These are phyloP conservation scores for Pampusana beccarii DNA, from an alignment of 2,113 vertebrate genomes.

Conservation along the genomic window DNA sequence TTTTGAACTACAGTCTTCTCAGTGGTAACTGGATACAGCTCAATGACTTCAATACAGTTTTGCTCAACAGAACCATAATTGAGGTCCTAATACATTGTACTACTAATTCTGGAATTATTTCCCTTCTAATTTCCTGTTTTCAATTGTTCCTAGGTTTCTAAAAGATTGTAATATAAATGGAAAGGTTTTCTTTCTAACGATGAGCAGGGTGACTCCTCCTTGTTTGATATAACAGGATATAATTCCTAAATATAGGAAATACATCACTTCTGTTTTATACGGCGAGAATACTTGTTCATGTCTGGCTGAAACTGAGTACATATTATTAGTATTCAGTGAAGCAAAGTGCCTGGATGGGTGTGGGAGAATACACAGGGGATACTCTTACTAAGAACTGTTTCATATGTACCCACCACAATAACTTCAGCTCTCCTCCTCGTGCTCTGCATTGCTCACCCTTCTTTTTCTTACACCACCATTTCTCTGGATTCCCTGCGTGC, in stretches of 20 bases:
- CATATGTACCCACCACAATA: background rate
- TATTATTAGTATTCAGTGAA: background rate
- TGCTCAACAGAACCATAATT: background rate
- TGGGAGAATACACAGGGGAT: background rate
- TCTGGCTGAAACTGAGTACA: background rate
- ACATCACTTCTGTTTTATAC: background rate
- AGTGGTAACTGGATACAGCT: background rate
- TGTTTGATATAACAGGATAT: background rate
- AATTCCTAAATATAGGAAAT: background rate
- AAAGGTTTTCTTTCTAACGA: background rate
- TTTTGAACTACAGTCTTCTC: background rate
- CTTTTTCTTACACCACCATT: fast-evolving
- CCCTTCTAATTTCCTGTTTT: background rate
- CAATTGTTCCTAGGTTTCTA: background rate
- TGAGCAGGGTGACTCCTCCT: background rate
- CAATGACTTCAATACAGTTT: background rate
- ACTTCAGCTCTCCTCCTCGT: background rate
- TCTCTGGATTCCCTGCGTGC: background rate
- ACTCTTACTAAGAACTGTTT: background rate
- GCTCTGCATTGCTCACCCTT: background rate
- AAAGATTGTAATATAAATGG: background rate
- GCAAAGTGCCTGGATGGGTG: background rate
- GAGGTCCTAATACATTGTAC: background rate
- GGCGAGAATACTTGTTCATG: background rate
- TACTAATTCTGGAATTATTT: background rate